phyloP scores from a whole-genome alignment of 2,888 invertebrate species.

The Drosophila robusta region DNA sequence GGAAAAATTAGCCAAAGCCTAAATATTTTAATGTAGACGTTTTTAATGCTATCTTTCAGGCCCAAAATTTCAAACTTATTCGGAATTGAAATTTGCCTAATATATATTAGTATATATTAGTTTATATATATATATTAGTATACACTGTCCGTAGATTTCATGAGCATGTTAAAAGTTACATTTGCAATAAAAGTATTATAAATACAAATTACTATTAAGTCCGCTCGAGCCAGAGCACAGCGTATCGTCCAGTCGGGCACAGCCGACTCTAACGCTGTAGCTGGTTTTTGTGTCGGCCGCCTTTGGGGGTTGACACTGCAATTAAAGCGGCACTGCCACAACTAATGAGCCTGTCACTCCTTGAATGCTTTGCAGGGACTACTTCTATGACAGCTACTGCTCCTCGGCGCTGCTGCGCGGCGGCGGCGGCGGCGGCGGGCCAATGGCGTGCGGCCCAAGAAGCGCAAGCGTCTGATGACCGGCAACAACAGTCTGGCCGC shows the following conservation, averaged over 20 bases:
- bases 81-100: no score
- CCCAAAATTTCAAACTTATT: no score
- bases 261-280: not conserved
- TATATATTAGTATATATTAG: no score
- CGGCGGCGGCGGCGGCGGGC: conserved; percentile 49
- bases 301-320: conserved; percentile 61
- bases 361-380: conserved; percentile 85
- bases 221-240: not conserved
- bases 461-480: conserved; percentile 85
- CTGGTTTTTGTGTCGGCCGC: not conserved
- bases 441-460: conserved; percentile 84
- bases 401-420: conserved; percentile 84
- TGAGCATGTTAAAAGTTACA: no score
- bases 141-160: no score
- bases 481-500: conserved; percentile 81
- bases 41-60: no score
- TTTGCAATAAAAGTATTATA: no score
- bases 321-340: conserved; percentile 59
- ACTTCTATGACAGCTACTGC: conserved; percentile 87
- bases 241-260: conserved; percentile 27
- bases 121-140: no score
- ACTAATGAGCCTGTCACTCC: conserved; percentile 44
- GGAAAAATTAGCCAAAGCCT: no score
- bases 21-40: no score
- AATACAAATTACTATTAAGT: no score